Percentiles rank a stretch among this genome's conserved stretches.
Evolutionary conservation across 1,140 invertebrate species (phyloP).

Genomic region (Fopius arisanus): DNA sequence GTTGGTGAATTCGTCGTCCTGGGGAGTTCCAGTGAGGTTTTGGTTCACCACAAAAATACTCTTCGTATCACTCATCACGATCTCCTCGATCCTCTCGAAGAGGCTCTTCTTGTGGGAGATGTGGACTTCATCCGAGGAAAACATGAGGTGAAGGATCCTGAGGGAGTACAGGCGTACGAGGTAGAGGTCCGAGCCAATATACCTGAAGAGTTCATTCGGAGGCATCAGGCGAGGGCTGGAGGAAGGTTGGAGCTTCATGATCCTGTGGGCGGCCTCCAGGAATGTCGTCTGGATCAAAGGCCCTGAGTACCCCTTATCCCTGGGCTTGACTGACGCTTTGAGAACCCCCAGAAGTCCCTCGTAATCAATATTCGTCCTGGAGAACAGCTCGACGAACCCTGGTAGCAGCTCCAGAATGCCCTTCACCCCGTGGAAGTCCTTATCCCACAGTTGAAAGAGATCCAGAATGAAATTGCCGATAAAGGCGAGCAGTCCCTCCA

Average conservation of each 20-base stretch:
- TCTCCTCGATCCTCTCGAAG: slow-evolving; percentile 43
- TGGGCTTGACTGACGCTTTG: neutral
- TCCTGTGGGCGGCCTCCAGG: slow-evolving; percentile 49
- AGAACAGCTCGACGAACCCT: slow-evolving; percentile 40
- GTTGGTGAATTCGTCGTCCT: slow-evolving; percentile 58
- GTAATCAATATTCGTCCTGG: slow-evolving; percentile 23
- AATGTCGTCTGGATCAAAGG: slow-evolving; percentile 45
- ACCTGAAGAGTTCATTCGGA: slow-evolving; percentile 43
- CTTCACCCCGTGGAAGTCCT: slow-evolving; percentile 35
- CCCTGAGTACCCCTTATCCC: slow-evolving; percentile 46
- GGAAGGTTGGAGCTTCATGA: slow-evolving; percentile 42
- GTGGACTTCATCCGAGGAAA: slow-evolving; percentile 38
- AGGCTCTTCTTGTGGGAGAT: slow-evolving; percentile 47
- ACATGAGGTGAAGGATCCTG: slow-evolving; percentile 49
- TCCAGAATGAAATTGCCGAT: slow-evolving; percentile 34
- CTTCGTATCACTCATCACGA: neutral
- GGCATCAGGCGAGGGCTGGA: slow-evolving; percentile 15
- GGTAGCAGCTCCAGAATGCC: slow-evolving; percentile 43
- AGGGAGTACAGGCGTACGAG: slow-evolving; percentile 56
- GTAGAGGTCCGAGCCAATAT: slow-evolving; percentile 51
- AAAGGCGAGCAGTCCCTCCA: slow-evolving; percentile 19
- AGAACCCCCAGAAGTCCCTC: neutral
- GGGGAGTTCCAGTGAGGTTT: slow-evolving; percentile 33
- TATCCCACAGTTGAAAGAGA: slow-evolving; percentile 36
- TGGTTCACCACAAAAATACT: slow-evolving; percentile 10